phyloP scores from a whole-genome alignment of 1,140 invertebrate genomes.

The Ylistrum balloti region DNA sequence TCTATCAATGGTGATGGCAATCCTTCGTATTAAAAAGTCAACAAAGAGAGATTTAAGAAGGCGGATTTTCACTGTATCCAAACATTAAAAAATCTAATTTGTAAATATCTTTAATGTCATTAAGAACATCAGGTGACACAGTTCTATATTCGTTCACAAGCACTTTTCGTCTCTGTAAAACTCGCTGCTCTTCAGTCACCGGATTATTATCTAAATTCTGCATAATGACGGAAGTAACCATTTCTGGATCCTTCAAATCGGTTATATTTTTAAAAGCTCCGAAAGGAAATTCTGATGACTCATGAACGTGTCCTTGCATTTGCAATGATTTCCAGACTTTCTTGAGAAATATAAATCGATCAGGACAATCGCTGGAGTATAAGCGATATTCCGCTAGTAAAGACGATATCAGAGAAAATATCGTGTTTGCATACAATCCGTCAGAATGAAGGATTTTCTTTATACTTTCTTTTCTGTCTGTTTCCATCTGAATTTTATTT shows the following conservation, averaged over 20 bases:
- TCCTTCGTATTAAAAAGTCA: too few relatives aligned
- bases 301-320: conserved; percentile 18
- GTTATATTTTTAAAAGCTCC: background rate
- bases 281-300: background rate
- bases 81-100: background rate
- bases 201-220: background rate
- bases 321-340: background rate
- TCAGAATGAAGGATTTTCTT: background rate
- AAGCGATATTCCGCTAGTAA: background rate
- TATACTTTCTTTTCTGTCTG: background rate
- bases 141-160: background rate
- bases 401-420: background rate
- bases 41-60: too few relatives aligned
- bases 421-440: background rate
- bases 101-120: conserved; percentile 27
- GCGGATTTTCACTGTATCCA: conserved; percentile 32
- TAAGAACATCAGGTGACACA: conserved; percentile 6
- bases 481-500: conserved; percentile 15
- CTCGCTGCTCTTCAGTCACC: background rate
- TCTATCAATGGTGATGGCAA: too few relatives aligned
- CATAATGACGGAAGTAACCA: background rate
- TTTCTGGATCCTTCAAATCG: background rate
- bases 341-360: background rate
- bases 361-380: background rate
- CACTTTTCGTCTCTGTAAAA: background rate